These are phyloP conservation scores for Ptilodon capucinus DNA, from an alignment of 2,888 invertebrate genomes.

Conservation along the genomic window DNA sequence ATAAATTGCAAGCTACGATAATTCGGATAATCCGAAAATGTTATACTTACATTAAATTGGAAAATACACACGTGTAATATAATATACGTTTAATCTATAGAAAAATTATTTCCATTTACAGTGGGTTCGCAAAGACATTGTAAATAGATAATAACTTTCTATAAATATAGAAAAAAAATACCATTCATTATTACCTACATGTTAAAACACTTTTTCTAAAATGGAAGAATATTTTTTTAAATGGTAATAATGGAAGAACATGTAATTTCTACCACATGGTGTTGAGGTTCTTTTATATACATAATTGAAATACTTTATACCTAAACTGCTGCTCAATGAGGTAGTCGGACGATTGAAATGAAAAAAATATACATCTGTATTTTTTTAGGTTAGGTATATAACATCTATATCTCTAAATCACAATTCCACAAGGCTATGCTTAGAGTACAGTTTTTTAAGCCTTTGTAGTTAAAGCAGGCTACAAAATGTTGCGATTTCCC, in stretches of 20 bases:
- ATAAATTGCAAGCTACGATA: not conserved
- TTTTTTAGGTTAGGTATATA: conserved; percentile 22
- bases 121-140: no score
- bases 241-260: not conserved
- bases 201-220: not conserved
- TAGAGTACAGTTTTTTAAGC: conserved; percentile 2
- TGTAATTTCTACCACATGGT: not conserved
- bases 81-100: no score
- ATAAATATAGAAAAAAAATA: no score
- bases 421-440: conserved; percentile 37
- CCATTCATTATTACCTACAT: no score
- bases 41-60: no score
- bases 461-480: not conserved
- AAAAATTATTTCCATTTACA: no score
- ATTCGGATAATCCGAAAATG: not conserved
- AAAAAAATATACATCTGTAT: conserved; percentile 30
- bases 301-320: no score
- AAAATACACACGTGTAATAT: no score
- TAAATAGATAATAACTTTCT: no score
- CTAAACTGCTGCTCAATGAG: conserved; percentile 43
- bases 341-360: conserved; percentile 42
- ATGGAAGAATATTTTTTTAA: not conserved
- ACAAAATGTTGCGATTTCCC: no score
- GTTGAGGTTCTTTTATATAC: conserved; percentile 6
- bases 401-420: conserved; percentile 33